These are phyloP conservation scores for roundworm (Caenorhabditis elegans) DNA, from an alignment of 1,140 invertebrate genomes.

Conservation along the genomic window WBcel235 BX284605.5:7138001-7138500, in stretches of 20 bases:
- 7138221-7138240: slow-evolving; percentile 7
- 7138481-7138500: too few species aligned
- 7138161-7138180: too few species aligned
- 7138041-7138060: too few species aligned
- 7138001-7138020: too few species aligned
- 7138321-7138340: background rate
- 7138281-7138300: slow-evolving; percentile 6
- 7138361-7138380: slow-evolving; percentile 2
- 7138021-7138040: too few species aligned
- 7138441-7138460: background rate
- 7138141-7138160: too few species aligned
- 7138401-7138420: background rate
- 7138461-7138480: too few species aligned
- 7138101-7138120: too few species aligned
- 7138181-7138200: too few species aligned
- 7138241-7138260: slow-evolving; percentile 1
- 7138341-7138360: background rate
- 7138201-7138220: background rate
- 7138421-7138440: background rate
- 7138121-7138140: too few species aligned
- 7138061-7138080: too few species aligned
- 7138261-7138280: slow-evolving; percentile 8
- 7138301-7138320: slow-evolving; percentile 1
- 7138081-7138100: too few species aligned
- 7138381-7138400: background rate